Evolutionary conservation across 2,888 invertebrate species (phyloP).

Genomic region (Sinopyrophorus schimmeli): DNA sequence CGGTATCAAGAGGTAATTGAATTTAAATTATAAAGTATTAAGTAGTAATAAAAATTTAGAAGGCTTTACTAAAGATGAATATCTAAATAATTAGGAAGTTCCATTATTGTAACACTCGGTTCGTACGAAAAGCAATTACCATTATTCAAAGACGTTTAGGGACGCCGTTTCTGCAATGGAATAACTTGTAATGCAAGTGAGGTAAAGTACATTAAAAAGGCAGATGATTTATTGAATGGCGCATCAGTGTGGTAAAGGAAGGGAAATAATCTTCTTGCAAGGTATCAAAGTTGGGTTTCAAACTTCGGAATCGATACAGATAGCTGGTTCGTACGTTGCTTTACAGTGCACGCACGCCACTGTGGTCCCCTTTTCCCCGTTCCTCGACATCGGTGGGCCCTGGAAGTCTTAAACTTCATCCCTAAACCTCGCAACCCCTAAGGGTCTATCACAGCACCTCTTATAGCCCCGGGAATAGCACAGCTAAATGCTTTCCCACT

Average conservation of each 20-base stretch:
- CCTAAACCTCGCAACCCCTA: conserved; percentile 28
- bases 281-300: conserved; percentile 11
- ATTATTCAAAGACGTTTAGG: conserved; percentile 22
- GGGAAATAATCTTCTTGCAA: conserved; percentile 22
- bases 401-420: conserved; percentile 30
- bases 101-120: too few species aligned
- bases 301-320: conserved; percentile 26
- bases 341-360: conserved; percentile 20
- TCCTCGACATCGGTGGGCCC: conserved; percentile 17
- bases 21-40: too few species aligned
- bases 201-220: conserved; percentile 23
- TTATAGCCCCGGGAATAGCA: conserved; percentile 30
- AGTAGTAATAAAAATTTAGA: too few species aligned
- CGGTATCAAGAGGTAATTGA: too few species aligned
- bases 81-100: too few species aligned
- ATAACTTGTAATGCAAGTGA: conserved; percentile 22
- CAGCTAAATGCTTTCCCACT: conserved; percentile 30
- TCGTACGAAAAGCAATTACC: conserved; percentile 22
- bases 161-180: conserved; percentile 21
- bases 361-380: conserved; percentile 11
- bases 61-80: too few species aligned
- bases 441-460: conserved; percentile 29
- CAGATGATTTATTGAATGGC: conserved; percentile 26
- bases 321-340: conserved; percentile 20
- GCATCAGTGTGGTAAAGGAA: conserved; percentile 26